Evolutionary conservation across 2,797 vertebrate species (phyloP).

Genomic region (Notamacropus eugenii): DNA sequence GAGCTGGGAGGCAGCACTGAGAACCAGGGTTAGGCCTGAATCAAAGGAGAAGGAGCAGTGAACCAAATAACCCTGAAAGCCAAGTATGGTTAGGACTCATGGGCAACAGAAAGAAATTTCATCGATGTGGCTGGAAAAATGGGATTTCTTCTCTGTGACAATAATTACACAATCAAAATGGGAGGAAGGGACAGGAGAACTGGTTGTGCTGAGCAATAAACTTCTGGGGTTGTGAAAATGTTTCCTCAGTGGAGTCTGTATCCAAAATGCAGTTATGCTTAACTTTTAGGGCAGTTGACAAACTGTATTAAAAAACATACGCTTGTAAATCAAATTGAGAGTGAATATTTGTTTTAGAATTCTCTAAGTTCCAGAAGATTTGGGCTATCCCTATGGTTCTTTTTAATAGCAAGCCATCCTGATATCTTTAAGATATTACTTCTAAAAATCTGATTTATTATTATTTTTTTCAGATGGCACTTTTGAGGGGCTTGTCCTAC

Average conservation of each 20-base stretch:
- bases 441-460: neutral
- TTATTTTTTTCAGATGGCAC: neutral
- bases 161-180: neutral
- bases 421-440: neutral
- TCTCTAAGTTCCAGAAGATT: neutral
- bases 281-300: neutral
- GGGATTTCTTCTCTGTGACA: neutral
- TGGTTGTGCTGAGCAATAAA: neutral
- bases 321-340: neutral
- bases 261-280: neutral
- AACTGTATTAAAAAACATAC: neutral
- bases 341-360: neutral
- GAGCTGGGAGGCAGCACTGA: slow-evolving; percentile 65
- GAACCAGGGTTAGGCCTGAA: neutral
- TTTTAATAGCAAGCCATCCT: neutral
- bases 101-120: neutral
- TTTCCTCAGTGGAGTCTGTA: neutral
- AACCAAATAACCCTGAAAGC: slow-evolving; percentile 18
- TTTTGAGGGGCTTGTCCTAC: neutral
- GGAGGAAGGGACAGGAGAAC: neutral
- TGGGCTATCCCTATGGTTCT: neutral
- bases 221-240: neutral
- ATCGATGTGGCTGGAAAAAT: neutral
- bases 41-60: neutral
- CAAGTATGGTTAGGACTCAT: neutral